Evolutionary conservation across 2,113 vertebrate genomes (phyloP).

Genomic region (Onychostruthus taczanowskii): DNA sequence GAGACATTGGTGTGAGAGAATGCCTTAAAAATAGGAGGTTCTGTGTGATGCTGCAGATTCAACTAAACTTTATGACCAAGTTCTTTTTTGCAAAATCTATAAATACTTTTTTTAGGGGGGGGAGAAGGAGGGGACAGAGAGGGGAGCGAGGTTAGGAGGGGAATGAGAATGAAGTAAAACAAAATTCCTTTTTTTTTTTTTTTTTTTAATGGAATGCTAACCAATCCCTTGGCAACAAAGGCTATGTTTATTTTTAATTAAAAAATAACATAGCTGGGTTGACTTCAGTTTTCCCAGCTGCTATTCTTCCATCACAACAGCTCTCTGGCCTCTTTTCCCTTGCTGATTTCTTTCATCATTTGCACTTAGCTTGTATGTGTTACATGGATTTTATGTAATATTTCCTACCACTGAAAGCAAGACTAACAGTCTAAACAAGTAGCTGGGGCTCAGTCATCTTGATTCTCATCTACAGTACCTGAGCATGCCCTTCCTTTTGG

Average conservation of each 20-base stretch:
- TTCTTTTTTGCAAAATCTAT: constrained; percentile 48
- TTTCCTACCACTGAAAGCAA: constrained; percentile 54
- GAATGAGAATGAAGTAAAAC: constrained; percentile 45
- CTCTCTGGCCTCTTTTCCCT: constrained; percentile 51
- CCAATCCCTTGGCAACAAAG: constrained; percentile 70
- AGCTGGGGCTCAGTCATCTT: neutral
- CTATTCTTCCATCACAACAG: constrained; percentile 50
- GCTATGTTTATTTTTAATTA: constrained; percentile 76
- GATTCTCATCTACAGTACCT: neutral
- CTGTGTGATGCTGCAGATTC: neutral
- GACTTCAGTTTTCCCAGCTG: constrained; percentile 67
- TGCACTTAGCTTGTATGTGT: constrained; percentile 34
- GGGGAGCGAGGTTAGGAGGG: neutral
- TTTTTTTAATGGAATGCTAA: constrained; percentile 61
- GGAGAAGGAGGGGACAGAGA: neutral
- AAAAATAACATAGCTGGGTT: constrained; percentile 70
- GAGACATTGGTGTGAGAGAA: neutral
- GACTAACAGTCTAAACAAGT: constrained; percentile 16
- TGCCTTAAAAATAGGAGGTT: neutral
- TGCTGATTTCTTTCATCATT: constrained; percentile 65
- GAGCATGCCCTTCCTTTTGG: neutral
- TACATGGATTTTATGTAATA: constrained; percentile 33
- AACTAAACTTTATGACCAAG: neutral
- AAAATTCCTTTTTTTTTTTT: neutral
- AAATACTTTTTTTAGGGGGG: neutral